Percentiles rank a stretch among this genome's conserved stretches.
Evolutionary conservation across 2,888 invertebrate genomes (phyloP).

Genomic region (Lypha dubia): DNA sequence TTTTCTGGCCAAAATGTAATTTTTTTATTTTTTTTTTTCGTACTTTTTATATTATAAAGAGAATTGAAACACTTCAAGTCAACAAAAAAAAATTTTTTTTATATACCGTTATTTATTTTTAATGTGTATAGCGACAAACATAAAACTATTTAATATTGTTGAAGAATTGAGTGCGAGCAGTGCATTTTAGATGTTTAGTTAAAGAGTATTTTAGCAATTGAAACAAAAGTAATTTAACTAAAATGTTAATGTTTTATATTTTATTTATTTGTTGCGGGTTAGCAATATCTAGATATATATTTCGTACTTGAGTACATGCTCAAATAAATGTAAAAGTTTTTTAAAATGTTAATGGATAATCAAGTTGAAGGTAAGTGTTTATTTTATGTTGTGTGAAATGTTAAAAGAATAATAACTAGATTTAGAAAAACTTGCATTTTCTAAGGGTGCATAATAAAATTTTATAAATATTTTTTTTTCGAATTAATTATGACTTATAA

Average conservation of each 20-base stretch:
- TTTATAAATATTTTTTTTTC: too few relatives aligned
- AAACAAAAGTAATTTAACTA: background rate
- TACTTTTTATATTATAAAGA: background rate
- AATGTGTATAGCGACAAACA: too few relatives aligned
- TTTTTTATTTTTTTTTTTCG: background rate
- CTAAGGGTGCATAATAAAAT: too few relatives aligned
- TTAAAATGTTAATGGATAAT: constrained; percentile 19
- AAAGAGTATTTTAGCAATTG: background rate
- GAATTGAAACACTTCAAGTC: background rate
- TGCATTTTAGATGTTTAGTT: too few relatives aligned
- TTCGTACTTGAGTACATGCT: too few relatives aligned
- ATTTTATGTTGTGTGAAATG: background rate
- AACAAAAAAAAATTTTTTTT: background rate
- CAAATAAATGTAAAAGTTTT: too few relatives aligned
- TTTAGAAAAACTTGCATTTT: background rate
- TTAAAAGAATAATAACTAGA: background rate
- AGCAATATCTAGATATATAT: too few relatives aligned
- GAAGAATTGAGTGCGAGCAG: too few relatives aligned
- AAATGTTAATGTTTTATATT: too few relatives aligned
- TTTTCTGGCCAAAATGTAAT: background rate
- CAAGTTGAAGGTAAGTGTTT: constrained; percentile 17
- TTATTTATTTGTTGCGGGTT: too few relatives aligned
- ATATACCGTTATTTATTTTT: too few relatives aligned
- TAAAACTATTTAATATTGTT: too few relatives aligned
- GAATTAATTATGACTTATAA: background rate